phyloP scores from a whole-genome alignment of 1,140 invertebrate genomes.

The Drosophila repletoides region DNA sequence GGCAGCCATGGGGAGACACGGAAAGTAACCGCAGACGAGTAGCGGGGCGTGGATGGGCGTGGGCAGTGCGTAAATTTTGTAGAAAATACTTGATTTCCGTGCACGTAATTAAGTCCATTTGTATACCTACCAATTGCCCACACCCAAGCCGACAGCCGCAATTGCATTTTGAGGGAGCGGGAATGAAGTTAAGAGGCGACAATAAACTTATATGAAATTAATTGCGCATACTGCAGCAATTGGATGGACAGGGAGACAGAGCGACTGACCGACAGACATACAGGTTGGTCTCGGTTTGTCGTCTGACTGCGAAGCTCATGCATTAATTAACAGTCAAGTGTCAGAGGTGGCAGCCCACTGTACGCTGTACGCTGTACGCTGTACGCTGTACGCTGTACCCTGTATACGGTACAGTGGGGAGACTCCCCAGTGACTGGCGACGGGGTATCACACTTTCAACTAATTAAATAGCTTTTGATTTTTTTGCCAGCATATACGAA shows the following conservation, averaged over 20 bases:
- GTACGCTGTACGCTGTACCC: neutral
- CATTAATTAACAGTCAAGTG: conserved; percentile 80
- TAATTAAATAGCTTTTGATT: conserved; percentile 81
- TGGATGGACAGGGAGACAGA: conserved; percentile 1
- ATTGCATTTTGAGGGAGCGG: conserved; percentile 49
- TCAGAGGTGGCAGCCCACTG: conserved; percentile 42
- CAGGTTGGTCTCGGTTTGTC: conserved; percentile 49
- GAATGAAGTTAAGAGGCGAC: conserved; percentile 63
- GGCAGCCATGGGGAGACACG: conserved; percentile 37
- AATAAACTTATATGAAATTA: conserved; percentile 81
- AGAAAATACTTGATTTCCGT: conserved; percentile 78
- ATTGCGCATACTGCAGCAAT: conserved; percentile 70
- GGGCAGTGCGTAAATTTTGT: conserved; percentile 70
- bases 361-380: neutral
- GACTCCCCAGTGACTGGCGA: conserved; percentile 23
- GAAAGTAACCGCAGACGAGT: conserved; percentile 61
- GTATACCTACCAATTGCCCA: conserved; percentile 46
- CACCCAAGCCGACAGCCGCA: conserved; percentile 21
- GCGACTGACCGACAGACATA: conserved; percentile 28
- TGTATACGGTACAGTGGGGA: conserved; percentile 7
- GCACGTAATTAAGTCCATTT: conserved; percentile 80
- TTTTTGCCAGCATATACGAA: conserved; percentile 35
- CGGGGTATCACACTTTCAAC: conserved; percentile 72
- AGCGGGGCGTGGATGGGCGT: conserved; percentile 26
- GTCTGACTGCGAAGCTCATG: conserved; percentile 58